phyloP scores from a whole-genome alignment of 1,140 invertebrate genomes.

The Drosophila sp. region DNA sequence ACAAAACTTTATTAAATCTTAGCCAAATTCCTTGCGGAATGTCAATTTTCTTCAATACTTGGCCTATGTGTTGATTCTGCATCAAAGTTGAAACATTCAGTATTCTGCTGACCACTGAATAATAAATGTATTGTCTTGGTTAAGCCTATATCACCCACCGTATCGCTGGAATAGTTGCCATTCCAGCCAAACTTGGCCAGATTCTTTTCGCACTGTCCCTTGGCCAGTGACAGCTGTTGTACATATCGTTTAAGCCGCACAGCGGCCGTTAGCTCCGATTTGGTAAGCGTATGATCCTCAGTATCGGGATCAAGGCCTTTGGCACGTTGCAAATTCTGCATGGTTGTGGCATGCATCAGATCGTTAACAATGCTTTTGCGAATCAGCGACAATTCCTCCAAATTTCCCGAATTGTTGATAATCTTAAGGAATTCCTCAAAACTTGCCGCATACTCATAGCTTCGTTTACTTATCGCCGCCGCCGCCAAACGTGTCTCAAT shows the following conservation, averaged over 20 bases:
- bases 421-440: constrained; percentile 95
- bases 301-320: constrained; percentile 90
- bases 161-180: constrained; percentile 88
- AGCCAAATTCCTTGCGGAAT: no score
- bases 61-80: no score
- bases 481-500: constrained; percentile 92
- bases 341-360: constrained; percentile 96
- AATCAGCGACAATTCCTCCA: constrained; percentile 93
- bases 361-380: constrained; percentile 94
- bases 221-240: constrained; percentile 93
- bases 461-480: constrained; percentile 91
- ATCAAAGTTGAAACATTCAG: no score
- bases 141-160: constrained; percentile 41
- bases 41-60: no score
- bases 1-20: no score
- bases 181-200: constrained; percentile 91
- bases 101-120: no score
- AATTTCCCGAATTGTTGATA: constrained; percentile 91
- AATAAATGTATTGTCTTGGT: no score
- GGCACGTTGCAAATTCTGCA: constrained; percentile 94
- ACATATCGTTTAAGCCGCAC: constrained; percentile 91
- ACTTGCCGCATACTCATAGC: constrained; percentile 94
- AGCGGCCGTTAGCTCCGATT: constrained; percentile 90
- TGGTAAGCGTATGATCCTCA: constrained; percentile 86
- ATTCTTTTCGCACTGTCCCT: constrained; percentile 92